A percentile compares a stretch with the other conserved stretches of the same genome.
Evolutionary conservation across 2,113 vertebrate genomes (phyloP).

Genomic region (Aptenodytes forsteri): DNA sequence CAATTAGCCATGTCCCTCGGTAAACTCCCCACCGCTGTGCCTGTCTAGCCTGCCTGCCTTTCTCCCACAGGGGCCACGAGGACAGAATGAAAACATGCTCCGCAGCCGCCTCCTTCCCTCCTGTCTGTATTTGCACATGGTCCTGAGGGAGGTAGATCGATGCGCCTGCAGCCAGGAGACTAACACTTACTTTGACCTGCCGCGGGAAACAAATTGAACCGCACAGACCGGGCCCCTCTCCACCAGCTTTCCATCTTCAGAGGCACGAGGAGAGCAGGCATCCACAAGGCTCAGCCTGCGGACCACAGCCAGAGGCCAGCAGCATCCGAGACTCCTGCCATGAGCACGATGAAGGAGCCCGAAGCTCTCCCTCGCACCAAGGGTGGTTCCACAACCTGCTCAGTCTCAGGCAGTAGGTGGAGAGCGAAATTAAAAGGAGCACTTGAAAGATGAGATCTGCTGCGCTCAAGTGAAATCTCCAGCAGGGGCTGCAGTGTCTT

Average conservation of each 20-base stretch:
- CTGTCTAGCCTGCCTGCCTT: not conserved
- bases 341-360: fast-evolving
- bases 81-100: not conserved
- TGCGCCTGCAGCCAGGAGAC: not conserved
- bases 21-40: not conserved
- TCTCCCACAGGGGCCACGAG: fast-evolving
- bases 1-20: fast-evolving
- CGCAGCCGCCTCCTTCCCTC: not conserved
- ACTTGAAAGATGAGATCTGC: not conserved
- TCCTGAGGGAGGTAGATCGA: not conserved
- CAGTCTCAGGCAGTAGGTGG: fast-evolving
- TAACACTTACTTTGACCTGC: not conserved
- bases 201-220: fast-evolving
- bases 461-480: not conserved
- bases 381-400: not conserved
- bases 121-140: fast-evolving
- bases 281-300: not conserved
- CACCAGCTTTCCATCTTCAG: fast-evolving
- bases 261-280: not conserved
- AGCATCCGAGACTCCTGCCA: not conserved
- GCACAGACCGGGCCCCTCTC: fast-evolving
- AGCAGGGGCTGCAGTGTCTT: not conserved
- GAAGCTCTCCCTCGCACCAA: fast-evolving
- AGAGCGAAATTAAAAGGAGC: not conserved
- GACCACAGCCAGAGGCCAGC: not conserved